phyloP scores from a whole-genome alignment of 2,888 invertebrate species.

The Acleris sparsana region DNA sequence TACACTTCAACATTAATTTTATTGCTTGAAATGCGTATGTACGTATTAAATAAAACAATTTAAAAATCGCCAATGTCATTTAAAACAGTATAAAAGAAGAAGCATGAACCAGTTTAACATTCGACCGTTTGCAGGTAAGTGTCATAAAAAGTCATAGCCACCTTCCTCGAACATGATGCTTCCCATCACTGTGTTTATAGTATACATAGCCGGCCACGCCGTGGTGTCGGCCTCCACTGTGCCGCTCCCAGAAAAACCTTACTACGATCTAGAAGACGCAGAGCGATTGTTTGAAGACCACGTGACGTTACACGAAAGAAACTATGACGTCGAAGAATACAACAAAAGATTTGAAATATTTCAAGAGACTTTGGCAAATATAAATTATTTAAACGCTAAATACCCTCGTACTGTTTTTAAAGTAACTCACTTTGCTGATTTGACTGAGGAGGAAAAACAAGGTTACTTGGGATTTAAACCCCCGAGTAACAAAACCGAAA shows the following conservation, averaged over 20 bases:
- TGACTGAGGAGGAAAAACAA: conserved; percentile 3
- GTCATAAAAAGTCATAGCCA: no score
- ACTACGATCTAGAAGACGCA: neutral
- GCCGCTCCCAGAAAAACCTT: neutral
- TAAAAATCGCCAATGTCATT: no score
- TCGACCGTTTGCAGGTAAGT: neutral
- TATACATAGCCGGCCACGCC: neutral
- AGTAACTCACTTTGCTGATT: conserved; percentile 7
- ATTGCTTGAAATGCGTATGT: no score
- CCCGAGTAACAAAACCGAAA: no score
- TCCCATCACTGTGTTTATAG: neutral
- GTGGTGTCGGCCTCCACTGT: neutral
- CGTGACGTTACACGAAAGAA: conserved; percentile 6
- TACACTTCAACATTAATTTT: no score
- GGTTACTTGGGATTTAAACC: neutral
- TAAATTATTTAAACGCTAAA: conserved; percentile 4
- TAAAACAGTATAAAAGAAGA: neutral
- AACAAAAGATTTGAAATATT: conserved; percentile 6
- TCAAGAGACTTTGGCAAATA: neutral
- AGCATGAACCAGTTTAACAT: neutral
- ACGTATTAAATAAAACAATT: no score
- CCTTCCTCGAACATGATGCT: neutral
- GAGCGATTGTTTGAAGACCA: conserved; percentile 7
- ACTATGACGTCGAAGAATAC: conserved; percentile 1
- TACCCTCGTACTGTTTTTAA: neutral